Evolutionary conservation across 2,888 invertebrate genomes (phyloP).

Genomic region (Seladonia tumulorum): DNA sequence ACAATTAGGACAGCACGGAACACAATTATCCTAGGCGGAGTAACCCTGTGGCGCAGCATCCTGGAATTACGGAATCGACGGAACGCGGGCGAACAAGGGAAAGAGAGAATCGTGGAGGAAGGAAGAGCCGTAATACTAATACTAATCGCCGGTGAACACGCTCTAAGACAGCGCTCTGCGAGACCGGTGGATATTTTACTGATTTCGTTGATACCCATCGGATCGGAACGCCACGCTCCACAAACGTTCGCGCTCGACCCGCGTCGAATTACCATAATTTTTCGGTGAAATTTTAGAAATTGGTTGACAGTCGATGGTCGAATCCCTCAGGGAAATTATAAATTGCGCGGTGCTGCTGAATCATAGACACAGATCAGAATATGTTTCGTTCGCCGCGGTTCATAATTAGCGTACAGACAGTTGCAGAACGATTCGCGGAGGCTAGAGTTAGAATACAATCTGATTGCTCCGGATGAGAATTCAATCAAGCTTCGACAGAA

Average conservation of each 20-base stretch:
- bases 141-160: not conserved
- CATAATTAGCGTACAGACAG: not conserved
- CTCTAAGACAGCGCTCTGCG: conserved; percentile 22
- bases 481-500: not conserved
- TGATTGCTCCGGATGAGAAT: not conserved
- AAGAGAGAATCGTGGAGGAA: conserved; percentile 19
- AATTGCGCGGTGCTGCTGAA: not conserved
- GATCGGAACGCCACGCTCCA: not conserved
- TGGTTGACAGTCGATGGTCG: conserved; percentile 19
- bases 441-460: not conserved
- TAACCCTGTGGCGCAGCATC: conserved; percentile 60
- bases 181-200: conserved; percentile 10
- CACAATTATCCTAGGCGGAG: conserved; percentile 67
- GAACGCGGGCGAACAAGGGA: conserved; percentile 37
- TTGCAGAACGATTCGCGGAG: not conserved
- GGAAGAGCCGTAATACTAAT: not conserved
- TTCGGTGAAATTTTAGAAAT: conserved; percentile 16
- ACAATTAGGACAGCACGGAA: conserved; percentile 70
- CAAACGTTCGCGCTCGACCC: not conserved
- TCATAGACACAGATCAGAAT: not conserved
- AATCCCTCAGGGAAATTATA: conserved; percentile 14
- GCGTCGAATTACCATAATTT: conserved; percentile 17
- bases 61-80: conserved; percentile 68
- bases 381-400: not conserved
- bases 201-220: conserved; percentile 1